Conservation (phyloP, 2,888 invertebrate genomes). For the Drosophila conformis region DNA sequence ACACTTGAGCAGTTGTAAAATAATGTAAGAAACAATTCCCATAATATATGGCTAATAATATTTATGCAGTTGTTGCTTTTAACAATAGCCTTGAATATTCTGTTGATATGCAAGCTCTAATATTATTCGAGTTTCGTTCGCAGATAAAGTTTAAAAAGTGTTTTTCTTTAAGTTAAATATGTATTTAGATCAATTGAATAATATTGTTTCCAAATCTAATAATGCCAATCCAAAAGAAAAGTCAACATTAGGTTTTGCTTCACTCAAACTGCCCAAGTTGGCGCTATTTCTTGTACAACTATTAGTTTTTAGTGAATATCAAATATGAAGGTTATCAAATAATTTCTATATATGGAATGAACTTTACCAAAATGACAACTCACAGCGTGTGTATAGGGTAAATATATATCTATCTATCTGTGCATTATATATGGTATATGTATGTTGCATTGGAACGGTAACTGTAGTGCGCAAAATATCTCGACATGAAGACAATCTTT, state of each 20-base stretch:
- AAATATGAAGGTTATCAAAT: conserved; percentile 7
- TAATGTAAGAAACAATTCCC: not conserved
- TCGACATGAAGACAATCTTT: conserved; percentile 81
- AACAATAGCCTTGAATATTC: not conserved
- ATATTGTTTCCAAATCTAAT: not conserved
- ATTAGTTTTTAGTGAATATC: conserved; percentile 3
- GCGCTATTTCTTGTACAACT: not conserved
- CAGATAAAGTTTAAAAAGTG: not conserved
- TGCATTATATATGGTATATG: not conserved
- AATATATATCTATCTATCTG: not conserved
- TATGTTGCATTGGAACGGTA: conserved; percentile 23
- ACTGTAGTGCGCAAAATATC: conserved; percentile 66
- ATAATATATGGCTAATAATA: not conserved
- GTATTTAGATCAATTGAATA: not conserved
- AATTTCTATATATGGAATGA: conserved; percentile 10
- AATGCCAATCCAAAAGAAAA: not conserved
- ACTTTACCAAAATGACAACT: conserved; percentile 30
- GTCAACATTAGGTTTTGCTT: not conserved
- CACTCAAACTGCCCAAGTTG: not conserved
- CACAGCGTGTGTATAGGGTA: conserved; percentile 18
- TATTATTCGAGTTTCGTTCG: not conserved
- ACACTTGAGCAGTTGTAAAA: not conserved
- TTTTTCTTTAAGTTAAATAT: not conserved
- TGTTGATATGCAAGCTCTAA: not conserved
- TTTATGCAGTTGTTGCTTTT: not conserved